Evolutionary conservation across 2,113 vertebrate species (phyloP), one percentile per base, ranked within the genome.

Genomic region (Campylomormyrus numenius): DNA sequence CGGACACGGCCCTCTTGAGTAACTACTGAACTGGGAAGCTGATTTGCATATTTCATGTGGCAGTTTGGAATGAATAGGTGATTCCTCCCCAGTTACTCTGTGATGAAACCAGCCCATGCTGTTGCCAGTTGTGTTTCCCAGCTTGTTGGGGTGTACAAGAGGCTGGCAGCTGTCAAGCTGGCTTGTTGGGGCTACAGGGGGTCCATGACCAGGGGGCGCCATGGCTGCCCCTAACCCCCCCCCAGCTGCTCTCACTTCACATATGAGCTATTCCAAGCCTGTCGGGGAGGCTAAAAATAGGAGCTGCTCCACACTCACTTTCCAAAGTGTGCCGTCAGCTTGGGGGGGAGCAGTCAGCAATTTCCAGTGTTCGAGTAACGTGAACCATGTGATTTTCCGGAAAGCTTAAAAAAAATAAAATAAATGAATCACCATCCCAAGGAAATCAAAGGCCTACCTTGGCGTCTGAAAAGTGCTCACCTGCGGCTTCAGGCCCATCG

Each of bases 271-370:
- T 97, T 97, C 94, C 95, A 88, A 90, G 93, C 93, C 87, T 90
- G 90, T 90, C 93, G 89, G 89, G 91, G 88, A 93, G 93, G 87
- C 95, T 95, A 95, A 95, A 97, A 96, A 95, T 97, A 97, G 94
- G 92, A 90, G 58, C 91, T 7, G 50, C 87, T 45, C 87, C 53
- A 53, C 85, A 53, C 85, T 24, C 53, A 10, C 87, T 62, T 58
- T 39, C 21, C 52, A 95, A 96, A 96, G 95, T 93, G 95, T 93
- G 74, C 91, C 93, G 93, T 95, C 95, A 95, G 96, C 95, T 94
- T 93, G 90, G 31, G 17, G 70, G 91, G 95, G 95, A 94, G 94
- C 94, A 95, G 95, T 95, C 94, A 96, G 94, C 95, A 93, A 83
- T 95, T 96, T 95, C 92, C 94, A 89, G 85, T 89, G 70, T 92